Evolutionary conservation across 2,797 vertebrate species (phyloP), one percentile per base, ranked within the genome.

Genomic region (Choloepus didactylus): DNA sequence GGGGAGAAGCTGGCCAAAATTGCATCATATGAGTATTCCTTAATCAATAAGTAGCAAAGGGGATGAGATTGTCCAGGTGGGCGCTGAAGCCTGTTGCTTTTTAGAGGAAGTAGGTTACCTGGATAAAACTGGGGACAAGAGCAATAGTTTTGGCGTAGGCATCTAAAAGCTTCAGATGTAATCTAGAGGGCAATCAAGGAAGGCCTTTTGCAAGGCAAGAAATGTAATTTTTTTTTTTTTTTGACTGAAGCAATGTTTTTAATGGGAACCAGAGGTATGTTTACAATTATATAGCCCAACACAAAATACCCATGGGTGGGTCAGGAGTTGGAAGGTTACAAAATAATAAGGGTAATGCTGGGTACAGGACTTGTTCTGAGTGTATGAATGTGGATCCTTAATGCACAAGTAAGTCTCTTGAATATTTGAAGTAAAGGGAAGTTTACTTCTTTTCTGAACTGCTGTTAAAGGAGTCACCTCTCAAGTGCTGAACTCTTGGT

Each of bases 21-120:
- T 6, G 3, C 21, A 25, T 64, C 19, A 35, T 2, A 67, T 21
- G 12, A 54, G 27, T 29, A 18, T 46, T 62, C 35, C 31, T 75
- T 44, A 19, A 49, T 15, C 51, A 89, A 12, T 49, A 49, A 41
- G 21, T 15, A 35, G 7, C 5, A 70, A 29, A 14, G 25, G 35
- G 21, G 8, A 62, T 29, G 16, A 31, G 29, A 51, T 46, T 21
- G 2, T 7, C 21, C 0, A 7, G 12, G 38, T 69, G 31, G 6
- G 5, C 31, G 51, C 14, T 54, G 82, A 75, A 51, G 14, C 3
- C 25, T 44, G 66, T n/a, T 59, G 21, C 29, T 79, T 86, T 95
- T 89, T 89, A 66, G 70, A 94, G 31, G 83, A 72, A 93, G 59
- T 16, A 80, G 60, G 5, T 75, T 80, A 60, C 25, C 41, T 35